Evolutionary conservation across 2,888 invertebrate species (phyloP), one percentile per base, ranked within the genome.

Genomic region (Stictocephala bisonia): DNA sequence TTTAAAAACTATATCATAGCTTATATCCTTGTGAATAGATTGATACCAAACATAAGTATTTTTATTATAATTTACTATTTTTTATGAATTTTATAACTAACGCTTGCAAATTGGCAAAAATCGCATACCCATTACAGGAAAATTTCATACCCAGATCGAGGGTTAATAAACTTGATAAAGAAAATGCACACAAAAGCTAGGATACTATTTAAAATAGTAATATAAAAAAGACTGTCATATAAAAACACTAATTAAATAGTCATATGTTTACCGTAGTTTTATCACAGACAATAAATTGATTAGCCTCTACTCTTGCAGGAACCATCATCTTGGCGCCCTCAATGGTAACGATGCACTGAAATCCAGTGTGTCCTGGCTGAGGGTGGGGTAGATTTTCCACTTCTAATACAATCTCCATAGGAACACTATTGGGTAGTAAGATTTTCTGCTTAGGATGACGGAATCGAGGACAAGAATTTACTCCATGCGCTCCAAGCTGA

Each of bases 341-440:
- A 81, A 96, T 95, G 81, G 92, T 93, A 18, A 96, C 93, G 78
- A 95, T 93, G 83, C 97, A 97, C 80, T 95, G 92, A 82, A 96
- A 96, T 66, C 96, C 96, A 44, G 93, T 92, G 81, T 96, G 95
- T 0, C 93, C 95, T 77, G 92, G 92, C 84, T 93, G 93, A 26
- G 95, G 93, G 83, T 93, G 93, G 22, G 96, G 96, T 78, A 97
- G 85, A 84, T 97, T 96, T 81, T 95, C 93, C 66, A 96, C 95
- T 84, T 95, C 94, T 74, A 97, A 87, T 72, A 92, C 90, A 76
- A 97, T 91, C 85, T 96, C 94, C 82, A 94, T 94, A 13, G 93
- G 92, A 44, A 95, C 94, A 83, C 94, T 94, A 81, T 95, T 95
- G 1, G 96, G 95, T 74, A 96, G 83, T 81, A 96, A 87, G 79